A percentile compares a stretch with the other conserved stretches of the same genome.
These are phyloP conservation scores for Corythornis vintsioides DNA, from an alignment of 2,113 vertebrate species.

Conservation along the genomic window DNA sequence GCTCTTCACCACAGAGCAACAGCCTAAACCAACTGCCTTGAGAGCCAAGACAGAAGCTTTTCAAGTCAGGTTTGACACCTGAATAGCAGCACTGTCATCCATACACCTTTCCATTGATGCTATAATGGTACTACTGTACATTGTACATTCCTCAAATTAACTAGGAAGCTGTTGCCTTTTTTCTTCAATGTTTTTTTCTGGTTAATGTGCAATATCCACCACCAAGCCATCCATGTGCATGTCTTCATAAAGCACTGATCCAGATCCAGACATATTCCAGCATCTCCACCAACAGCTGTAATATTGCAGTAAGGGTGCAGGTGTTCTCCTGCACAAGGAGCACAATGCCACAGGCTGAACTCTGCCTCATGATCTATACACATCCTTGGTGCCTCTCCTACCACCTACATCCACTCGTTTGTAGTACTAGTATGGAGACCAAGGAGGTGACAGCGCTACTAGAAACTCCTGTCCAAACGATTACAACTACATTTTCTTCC, in stretches of 20 bases:
- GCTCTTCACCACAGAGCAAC: not conserved
- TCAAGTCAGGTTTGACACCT: not conserved
- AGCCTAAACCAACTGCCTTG: not conserved
- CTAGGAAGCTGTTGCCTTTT: not conserved
- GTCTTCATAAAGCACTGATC: not conserved
- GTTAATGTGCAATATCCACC: not conserved
- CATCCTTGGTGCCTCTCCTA: not conserved
- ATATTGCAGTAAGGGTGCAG: not conserved
- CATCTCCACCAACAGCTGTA: not conserved
- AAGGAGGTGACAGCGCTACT: conserved; percentile 18
- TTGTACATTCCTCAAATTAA: not conserved
- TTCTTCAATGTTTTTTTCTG: not conserved
- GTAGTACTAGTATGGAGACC: conserved; percentile 8
- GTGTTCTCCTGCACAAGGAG: not conserved
- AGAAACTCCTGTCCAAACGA: conserved; percentile 38
- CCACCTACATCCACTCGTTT: not conserved
- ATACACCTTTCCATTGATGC: not conserved
- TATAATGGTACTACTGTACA: not conserved
- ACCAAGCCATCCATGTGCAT: not conserved
- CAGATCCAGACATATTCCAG: not conserved
- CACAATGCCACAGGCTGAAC: conserved; percentile 20
- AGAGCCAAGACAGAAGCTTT: not conserved
- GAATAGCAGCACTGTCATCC: conserved; percentile 42
- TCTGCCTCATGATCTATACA: not conserved
- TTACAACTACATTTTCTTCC: conserved; percentile 25